phyloP scores from a whole-genome alignment of 2,797 vertebrate genomes.

The Gambelia wislizenii region DNA sequence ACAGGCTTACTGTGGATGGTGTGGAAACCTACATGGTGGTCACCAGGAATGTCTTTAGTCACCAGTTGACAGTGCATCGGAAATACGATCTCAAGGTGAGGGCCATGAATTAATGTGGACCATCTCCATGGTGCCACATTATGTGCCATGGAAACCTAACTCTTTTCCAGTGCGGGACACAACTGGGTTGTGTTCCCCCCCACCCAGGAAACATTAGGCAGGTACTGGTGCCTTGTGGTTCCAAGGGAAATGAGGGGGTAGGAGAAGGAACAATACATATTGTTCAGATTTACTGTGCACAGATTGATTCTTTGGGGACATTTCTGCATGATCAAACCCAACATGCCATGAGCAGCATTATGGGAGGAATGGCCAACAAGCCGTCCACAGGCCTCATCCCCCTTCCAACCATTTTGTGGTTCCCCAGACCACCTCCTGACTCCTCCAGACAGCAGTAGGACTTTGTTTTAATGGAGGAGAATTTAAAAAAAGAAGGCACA shows the following conservation, averaged over 20 bases:
- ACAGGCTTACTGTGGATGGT: conserved; percentile 92
- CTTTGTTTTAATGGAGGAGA: neutral
- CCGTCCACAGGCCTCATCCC: no score
- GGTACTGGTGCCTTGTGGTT: neutral
- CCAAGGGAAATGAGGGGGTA: no score
- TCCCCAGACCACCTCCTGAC: neutral
- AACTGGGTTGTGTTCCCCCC: neutral
- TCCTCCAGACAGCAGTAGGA: no score
- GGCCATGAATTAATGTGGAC: no score
- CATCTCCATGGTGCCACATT: neutral
- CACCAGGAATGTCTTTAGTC: conserved; percentile 94
- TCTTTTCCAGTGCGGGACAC: neutral
- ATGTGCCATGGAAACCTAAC: neutral
- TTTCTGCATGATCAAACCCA: neutral
- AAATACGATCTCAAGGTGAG: conserved; percentile 95
- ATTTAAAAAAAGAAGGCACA: neutral
- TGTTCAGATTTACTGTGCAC: neutral
- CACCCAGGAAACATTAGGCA: neutral
- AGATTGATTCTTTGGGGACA: neutral
- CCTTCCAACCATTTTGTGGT: neutral
- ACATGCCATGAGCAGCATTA: neutral
- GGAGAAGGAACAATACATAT: no score
- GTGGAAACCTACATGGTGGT: conserved; percentile 98
- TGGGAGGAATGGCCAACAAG: no score
- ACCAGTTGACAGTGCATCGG: conserved; percentile 91